A percentile compares a stretch with the other conserved stretches of the same genome.
Conservation (phyloP, 2,113 vertebrate species). For the Cariama cristata region DNA sequence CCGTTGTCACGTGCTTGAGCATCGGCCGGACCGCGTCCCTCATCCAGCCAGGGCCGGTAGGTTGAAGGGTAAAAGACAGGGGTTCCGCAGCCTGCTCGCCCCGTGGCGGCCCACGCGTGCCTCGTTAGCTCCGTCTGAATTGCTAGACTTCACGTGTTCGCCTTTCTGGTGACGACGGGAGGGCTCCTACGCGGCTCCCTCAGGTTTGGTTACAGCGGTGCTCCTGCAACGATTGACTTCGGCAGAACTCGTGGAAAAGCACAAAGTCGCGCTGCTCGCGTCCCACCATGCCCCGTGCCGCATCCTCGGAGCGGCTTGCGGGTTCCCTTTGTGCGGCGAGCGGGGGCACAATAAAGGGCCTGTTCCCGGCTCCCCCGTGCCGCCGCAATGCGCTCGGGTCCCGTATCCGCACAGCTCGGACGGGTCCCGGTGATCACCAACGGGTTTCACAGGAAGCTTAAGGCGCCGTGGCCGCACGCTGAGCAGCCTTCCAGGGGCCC, state of each 20-base stretch:
- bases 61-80: not conserved
- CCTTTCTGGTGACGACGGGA: rapidly evolving
- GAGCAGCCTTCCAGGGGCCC: not conserved
- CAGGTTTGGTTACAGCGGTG: rapidly evolving
- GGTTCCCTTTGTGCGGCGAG: not conserved
- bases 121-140: rapidly evolving
- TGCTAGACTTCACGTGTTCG: rapidly evolving
- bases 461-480: not conserved
- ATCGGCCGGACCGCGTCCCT: rapidly evolving
- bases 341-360: not conserved
- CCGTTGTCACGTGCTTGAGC: rapidly evolving
- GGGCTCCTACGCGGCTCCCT: rapidly evolving
- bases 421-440: not conserved
- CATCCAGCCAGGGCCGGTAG: rapidly evolving
- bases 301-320: rapidly evolving
- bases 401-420: rapidly evolving
- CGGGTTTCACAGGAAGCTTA: not conserved
- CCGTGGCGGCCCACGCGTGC: rapidly evolving
- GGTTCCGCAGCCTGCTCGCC: rapidly evolving
- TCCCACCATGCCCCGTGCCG: not conserved
- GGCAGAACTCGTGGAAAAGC: not conserved
- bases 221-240: not conserved
- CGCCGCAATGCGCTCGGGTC: not conserved
- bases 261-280: rapidly evolving
- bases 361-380: not conserved